Base-by-base conservation (phyloP, 2,888 invertebrate genomes). In the Auanema freiburgensis region DNA sequence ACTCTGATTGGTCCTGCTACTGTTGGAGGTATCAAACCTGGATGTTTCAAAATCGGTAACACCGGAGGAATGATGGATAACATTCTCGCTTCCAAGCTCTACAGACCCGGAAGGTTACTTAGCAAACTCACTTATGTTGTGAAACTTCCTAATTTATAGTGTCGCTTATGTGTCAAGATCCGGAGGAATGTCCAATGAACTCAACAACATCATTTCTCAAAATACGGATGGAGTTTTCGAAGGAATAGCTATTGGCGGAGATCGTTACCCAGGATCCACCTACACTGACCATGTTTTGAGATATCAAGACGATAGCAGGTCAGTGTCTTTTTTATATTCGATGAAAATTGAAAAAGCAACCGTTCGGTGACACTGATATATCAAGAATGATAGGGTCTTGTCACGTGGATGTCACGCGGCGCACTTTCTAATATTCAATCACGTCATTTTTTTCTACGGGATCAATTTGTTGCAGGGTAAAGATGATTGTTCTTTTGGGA, bases 41-140 rank as follows among this genome's bases (percentile, higher is more conserved):
- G 97, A 1, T 94, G 96, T 85, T 96, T 98, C 86, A 98, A 97
- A 87, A 98, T 98, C 78, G 84, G 84, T 61, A 98, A 98, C 87
- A 98, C 98, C 0, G 98, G 97, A 14, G 98, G 98, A 64, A 98
- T 99, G 97, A 91, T 98, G 88, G 98, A 99, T 85, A 98, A 98
- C 84, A 95, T 99, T 75, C 87, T 98, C 1, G 92, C 96, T 83
- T 96, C 96, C 73, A 95, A 95, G 85, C 88, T 98, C 14, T 98
- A 97, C 86, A 87, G 98, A 33, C 91, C 96, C 0, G 98, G 98
- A 80, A 87, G 86, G 86, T 86, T 63, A 59, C n/a, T 43, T 43
- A 43, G n/a, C 43, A 43, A 12, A 43, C 11, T n/a, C 43, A 43
- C n/a, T n/a, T 43, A 43, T 43, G 12, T 12, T 43, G 43, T 43